Evolutionary conservation across 1,140 invertebrate species (phyloP), one percentile per base, ranked within the genome.

Genomic region (Elysia chlorotica): DNA sequence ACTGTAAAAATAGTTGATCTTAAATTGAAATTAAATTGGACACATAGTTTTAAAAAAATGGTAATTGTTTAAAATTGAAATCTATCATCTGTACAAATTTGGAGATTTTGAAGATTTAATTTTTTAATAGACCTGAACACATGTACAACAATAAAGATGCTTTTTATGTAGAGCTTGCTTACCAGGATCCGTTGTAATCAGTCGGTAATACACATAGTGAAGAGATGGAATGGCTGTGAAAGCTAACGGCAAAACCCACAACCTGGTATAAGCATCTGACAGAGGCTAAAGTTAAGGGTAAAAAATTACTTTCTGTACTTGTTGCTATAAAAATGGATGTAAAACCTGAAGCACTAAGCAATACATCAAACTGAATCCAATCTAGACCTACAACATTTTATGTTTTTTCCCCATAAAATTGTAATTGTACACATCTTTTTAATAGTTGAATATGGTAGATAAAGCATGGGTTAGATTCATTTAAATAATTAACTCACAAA

Each of bases 121-220:
- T n/a, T 14, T 48, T 48, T 14, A 48, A 48, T n/a, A 14, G n/a
- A 14, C n/a, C 41, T 48, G 41, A 48, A 48, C 41, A 14, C n/a
- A 14, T 14, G 41, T 48, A 48, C 41, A 14, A 48, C 41, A 48
- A 59, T 5, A 59, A 5, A 59, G 28, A 10, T 14, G 28, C 10
- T 10, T 59, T 59, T 25, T 57, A 38, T 30, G 68, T 38, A 25
- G 79, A 80, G 14, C 31, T 56, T 2, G 30, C 68, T 70, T 2
- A 71, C 69, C 69, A 41, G 69, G 69, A 53, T 71, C 69, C 57
- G n/a, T 33, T 36, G 17, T 33, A 10, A 71, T 21, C 2, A 71
- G 38, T 23, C 30, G 38, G 21, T 36, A 71, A 37, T 37, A 71
- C 4, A 63, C 14, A 5, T 62, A 23, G 28, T 36, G 28, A 1